A percentile compares a stretch with the other conserved stretches of the same genome.
phyloP scores from a whole-genome alignment of 2,888 invertebrate genomes.

The Mythimna impura region DNA sequence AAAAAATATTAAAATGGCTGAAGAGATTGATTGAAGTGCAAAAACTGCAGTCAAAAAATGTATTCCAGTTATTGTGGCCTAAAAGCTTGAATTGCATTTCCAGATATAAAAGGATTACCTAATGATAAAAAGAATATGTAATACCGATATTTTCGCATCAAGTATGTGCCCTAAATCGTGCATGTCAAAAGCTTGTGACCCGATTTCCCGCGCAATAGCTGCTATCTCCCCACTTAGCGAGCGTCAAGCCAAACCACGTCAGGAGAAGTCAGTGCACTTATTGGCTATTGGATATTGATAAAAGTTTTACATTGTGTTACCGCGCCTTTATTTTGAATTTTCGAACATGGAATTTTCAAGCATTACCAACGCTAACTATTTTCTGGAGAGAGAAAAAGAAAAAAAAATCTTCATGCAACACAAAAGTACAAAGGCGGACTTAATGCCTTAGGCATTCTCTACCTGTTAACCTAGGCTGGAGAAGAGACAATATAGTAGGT shows the following conservation, averaged over 20 bases:
- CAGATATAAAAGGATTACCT: conserved; percentile 25
- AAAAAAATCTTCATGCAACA: no score
- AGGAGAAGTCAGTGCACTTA: conserved; percentile 67
- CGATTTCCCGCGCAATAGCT: conserved; percentile 68
- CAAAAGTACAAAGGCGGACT: no score
- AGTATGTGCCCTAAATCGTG: conserved; percentile 65
- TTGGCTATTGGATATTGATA: conserved; percentile 66
- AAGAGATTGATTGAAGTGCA: not conserved
- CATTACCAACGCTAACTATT: not conserved
- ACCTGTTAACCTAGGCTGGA: no score
- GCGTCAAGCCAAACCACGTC: conserved; percentile 58
- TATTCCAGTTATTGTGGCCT: not conserved
- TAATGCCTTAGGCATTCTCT: no score
- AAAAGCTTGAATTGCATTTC: conserved; percentile 2
- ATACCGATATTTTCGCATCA: conserved; percentile 48
- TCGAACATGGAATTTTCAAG: not conserved
- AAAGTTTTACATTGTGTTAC: conserved; percentile 38
- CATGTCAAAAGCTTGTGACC: conserved; percentile 69
- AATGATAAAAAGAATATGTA: conserved; percentile 45
- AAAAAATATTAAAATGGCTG: not conserved
- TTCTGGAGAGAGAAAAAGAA: not conserved
- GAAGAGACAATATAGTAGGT: no score
- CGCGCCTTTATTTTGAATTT: conserved; percentile 22
- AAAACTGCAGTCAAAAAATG: not conserved
- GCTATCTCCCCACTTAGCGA: conserved; percentile 71